Conservation (phyloP, 2,888 invertebrate species). For the Cryptophagus acutangulus region DNA sequence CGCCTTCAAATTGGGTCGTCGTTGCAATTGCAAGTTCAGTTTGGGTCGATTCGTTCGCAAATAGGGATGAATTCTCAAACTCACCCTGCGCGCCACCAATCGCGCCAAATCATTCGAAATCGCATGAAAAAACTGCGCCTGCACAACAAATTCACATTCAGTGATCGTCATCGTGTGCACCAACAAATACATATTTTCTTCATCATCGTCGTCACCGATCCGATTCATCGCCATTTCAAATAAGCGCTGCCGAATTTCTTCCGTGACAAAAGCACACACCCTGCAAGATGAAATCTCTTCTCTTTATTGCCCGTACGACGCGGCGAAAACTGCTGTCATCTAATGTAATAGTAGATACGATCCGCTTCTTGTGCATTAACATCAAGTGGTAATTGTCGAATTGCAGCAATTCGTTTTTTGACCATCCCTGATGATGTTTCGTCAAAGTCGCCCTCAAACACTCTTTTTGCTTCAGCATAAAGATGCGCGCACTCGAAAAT, state of each 20-base stretch:
- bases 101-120: constrained; percentile 33
- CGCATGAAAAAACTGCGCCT: constrained; percentile 48
- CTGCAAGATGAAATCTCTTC: constrained; percentile 36
- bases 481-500: too few relatives aligned
- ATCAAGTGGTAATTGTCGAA: constrained; percentile 24
- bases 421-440: constrained; percentile 33
- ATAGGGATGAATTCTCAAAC: constrained; percentile 36
- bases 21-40: constrained; percentile 30
- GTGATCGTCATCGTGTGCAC: constrained; percentile 50
- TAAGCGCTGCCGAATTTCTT: constrained; percentile 40
- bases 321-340: constrained; percentile 46
- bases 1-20: constrained; percentile 35
- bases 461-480: constrained; percentile 16
- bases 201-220: constrained; percentile 7
- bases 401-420: constrained; percentile 23
- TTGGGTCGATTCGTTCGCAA: constrained; percentile 34
- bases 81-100: constrained; percentile 38
- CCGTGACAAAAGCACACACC: constrained; percentile 41
- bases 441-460: constrained; percentile 7
- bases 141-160: constrained; percentile 45
- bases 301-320: constrained; percentile 39
- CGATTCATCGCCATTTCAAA: constrained; percentile 25
- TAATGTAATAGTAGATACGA: constrained; percentile 33
- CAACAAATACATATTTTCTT: constrained; percentile 41
- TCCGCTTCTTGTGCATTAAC: constrained; percentile 34